phyloP scores from a whole-genome alignment of 1,140 invertebrate species.

The Pseudomyrmex dendroicus region DNA sequence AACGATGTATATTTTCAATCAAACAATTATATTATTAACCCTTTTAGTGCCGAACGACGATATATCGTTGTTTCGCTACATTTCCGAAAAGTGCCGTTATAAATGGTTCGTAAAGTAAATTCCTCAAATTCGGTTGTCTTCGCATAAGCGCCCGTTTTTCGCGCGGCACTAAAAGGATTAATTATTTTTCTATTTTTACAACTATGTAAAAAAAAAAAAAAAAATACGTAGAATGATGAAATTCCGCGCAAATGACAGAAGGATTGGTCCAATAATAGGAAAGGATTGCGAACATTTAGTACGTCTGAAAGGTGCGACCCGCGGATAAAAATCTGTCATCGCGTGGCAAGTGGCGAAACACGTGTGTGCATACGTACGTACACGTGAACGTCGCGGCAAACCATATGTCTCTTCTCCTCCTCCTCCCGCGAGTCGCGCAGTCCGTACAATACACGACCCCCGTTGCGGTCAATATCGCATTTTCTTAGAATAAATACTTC shows the following conservation, averaged over 20 bases:
- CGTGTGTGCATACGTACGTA: slow-evolving; percentile 43
- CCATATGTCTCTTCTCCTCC: neutral
- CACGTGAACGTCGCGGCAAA: slow-evolving; percentile 40
- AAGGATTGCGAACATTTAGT: too few species aligned
- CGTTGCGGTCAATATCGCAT: slow-evolving; percentile 83
- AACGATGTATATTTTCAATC: too few species aligned
- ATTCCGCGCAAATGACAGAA: neutral
- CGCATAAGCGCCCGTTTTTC: too few species aligned
- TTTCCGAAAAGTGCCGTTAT: too few species aligned
- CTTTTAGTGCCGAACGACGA: too few species aligned
- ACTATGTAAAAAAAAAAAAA: neutral
- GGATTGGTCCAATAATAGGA: too few species aligned
- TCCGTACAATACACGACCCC: slow-evolving; percentile 73
- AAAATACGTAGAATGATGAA: neutral
- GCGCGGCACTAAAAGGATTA: too few species aligned
- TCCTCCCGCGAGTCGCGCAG: slow-evolving; percentile 73
- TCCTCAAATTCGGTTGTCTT: too few species aligned
- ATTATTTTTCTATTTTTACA: too few species aligned
- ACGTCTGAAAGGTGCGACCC: neutral
- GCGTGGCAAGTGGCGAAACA: slow-evolving; percentile 42
- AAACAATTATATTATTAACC: slow-evolving; percentile 4
- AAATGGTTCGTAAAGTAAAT: too few species aligned
- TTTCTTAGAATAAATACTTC: slow-evolving; percentile 81
- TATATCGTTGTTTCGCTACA: too few species aligned
- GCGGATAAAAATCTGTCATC: slow-evolving; percentile 47